Percentiles rank a stretch among this genome's conserved stretches.
phyloP scores from a whole-genome alignment of 23 tunicate species.

The Halocynthia aurantium region DNA sequence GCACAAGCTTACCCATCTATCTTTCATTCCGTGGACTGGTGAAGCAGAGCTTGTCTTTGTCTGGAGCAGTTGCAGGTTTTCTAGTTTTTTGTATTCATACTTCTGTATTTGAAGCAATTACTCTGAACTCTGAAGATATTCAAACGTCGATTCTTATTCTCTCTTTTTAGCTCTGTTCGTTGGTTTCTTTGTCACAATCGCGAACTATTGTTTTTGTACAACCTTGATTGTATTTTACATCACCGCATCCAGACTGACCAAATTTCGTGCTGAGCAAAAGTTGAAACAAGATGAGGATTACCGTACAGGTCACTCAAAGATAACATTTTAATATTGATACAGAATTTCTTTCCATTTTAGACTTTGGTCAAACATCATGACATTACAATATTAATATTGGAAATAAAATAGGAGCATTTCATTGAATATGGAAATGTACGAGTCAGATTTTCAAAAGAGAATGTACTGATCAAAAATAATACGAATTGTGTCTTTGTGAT shows the following conservation, averaged over 20 bases:
- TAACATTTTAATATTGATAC: no score
- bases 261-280: slow-evolving; percentile 49
- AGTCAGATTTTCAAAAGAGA: no score
- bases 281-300: slow-evolving; percentile 53
- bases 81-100: background rate
- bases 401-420: no score
- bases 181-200: slow-evolving; percentile 63
- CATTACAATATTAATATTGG: no score
- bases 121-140: background rate
- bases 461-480: no score
- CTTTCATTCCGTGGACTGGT: slow-evolving; percentile 41
- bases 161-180: slow-evolving; percentile 52
- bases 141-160: background rate
- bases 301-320: no score
- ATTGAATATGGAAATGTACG: no score
- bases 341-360: no score
- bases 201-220: slow-evolving; percentile 44
- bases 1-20: slow-evolving; percentile 28
- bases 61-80: slow-evolving; percentile 70
- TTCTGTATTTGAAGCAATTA: slow-evolving; percentile 2
- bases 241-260: slow-evolving; percentile 70
- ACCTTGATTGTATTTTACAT: slow-evolving; percentile 46
- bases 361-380: no score
- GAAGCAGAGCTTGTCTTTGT: slow-evolving; percentile 32
- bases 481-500: no score